These are phyloP conservation scores for Urocyon cinereoargenteus DNA, from an alignment of 2,797 vertebrate genomes.

Conservation along the genomic window DNA sequence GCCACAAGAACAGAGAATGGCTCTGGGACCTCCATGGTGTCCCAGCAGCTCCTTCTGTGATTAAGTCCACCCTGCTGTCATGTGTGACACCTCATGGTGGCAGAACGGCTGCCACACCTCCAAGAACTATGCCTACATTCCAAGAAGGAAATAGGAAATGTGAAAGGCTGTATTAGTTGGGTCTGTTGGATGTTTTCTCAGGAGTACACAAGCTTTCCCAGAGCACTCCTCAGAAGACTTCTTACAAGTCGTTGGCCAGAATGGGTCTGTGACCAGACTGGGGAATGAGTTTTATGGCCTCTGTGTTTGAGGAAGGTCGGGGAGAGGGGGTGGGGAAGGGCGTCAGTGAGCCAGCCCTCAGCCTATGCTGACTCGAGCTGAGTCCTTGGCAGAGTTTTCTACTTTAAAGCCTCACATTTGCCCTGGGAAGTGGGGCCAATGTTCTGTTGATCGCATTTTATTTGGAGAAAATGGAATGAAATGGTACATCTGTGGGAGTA, in stretches of 20 bases:
- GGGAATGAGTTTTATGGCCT: background rate
- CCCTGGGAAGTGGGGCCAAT: background rate
- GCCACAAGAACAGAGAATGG: background rate
- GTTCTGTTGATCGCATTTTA: background rate
- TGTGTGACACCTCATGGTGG: background rate
- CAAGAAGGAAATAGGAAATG: background rate
- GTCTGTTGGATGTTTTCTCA: background rate
- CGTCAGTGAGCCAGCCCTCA: background rate
- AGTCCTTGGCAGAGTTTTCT: background rate
- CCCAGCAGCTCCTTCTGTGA: background rate
- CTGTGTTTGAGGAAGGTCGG: background rate
- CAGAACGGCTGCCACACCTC: background rate
- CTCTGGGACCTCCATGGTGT: background rate
- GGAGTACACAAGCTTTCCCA: background rate
- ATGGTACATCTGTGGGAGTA: rapidly evolving
- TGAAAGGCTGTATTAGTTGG: background rate
- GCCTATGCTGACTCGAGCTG: rapidly evolving
- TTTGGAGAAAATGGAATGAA: background rate
- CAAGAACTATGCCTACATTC: background rate
- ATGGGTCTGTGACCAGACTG: background rate
- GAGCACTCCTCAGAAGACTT: background rate
- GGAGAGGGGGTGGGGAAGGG: too few relatives aligned
- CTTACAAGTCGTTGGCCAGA: background rate
- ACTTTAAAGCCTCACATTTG: background rate
- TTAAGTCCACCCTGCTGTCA: background rate